Evolutionary conservation across 2,888 invertebrate species (phyloP), one percentile per base, ranked within the genome.

Genomic region (Sabatieria punctata): DNA sequence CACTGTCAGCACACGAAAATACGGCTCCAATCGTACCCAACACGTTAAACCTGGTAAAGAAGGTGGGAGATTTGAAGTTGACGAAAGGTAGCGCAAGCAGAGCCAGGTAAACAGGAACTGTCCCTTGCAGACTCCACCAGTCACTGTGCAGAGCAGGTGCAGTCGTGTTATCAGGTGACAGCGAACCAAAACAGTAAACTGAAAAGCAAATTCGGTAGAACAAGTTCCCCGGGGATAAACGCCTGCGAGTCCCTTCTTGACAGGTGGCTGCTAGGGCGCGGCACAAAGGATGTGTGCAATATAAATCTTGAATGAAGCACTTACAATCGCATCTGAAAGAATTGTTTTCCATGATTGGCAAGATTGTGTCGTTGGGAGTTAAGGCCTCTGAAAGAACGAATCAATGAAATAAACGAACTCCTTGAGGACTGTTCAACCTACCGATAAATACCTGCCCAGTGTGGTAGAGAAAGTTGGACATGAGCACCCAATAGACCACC

Each of bases 11-110:
- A 45, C 13, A 11, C 18, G 15, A 13, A 15, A 48, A 15, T 43
- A 11, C 11, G n/a, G 19, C 25, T 49, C 3, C 38, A 30, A 41
- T 64, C 74, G 73, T 68, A 82, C 86, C 86, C 48, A 86, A 69
- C 45, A 85, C 82, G 67, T 85, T 88, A 61, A 88, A 86, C 66
- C 82, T 85, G 13, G 86, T 85, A 67, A 89, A 89, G 63, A 89
- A 86, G 0, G 84, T 81, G 0, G 85, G 80, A 21, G 82, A 81
- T 54, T 77, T 81, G 63, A 86, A 81, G 68, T 82, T 85, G 39
- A 86, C 70, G 39, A 89, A 68, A 1, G 88, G 86, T 61, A 80
- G 80, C 52, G 88, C 73, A 15, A 85, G 66, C 6, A 81, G 19
- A 0, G 79, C 76, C 41, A 88, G 75, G 60, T 81, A 80, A 23